Conservation (phyloP, 2,888 invertebrate species). For the Anodontia alba region DNA sequence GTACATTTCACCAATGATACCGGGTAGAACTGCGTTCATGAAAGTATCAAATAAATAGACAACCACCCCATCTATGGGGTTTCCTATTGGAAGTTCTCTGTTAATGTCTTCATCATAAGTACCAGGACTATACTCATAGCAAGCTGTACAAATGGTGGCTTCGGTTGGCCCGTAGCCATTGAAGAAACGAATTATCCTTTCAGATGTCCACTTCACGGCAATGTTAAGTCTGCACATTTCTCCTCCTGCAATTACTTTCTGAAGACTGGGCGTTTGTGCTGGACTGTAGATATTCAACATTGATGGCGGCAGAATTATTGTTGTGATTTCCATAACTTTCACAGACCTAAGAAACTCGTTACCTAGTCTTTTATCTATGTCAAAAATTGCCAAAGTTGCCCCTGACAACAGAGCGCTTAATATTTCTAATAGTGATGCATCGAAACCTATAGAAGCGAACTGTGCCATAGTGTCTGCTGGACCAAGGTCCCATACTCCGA, state of each 20-base stretch:
- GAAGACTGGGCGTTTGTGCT: conserved; percentile 85
- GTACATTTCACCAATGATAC: conserved; percentile 92
- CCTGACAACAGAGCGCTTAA: conserved; percentile 93
- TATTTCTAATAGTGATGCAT: conserved; percentile 94
- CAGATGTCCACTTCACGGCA: conserved; percentile 91
- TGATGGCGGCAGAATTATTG: conserved; percentile 91
- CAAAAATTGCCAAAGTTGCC: conserved; percentile 90
- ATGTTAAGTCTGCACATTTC: conserved; percentile 91
- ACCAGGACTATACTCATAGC: conserved; percentile 87
- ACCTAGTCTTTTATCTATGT: conserved; percentile 91
- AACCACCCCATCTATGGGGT: conserved; percentile 91
- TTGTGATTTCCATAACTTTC: conserved; percentile 87
- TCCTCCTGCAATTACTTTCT: conserved; percentile 94
- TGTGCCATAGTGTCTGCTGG: conserved; percentile 91
- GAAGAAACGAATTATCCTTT: conserved; percentile 88
- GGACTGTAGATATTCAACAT: conserved; percentile 87
- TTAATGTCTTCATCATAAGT: not conserved
- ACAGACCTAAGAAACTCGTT: conserved; percentile 90
- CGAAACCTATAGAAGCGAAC: conserved; percentile 96
- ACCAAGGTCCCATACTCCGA: conserved; percentile 91
- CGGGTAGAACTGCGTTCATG: conserved; percentile 89
- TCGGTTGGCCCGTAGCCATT: conserved; percentile 97
- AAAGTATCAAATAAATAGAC: conserved; percentile 91
- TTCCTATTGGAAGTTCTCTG: conserved; percentile 90
- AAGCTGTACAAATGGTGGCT: conserved; percentile 96